Percentiles rank a stretch among this genome's conserved stretches.
These are phyloP conservation scores for Siniperca knerii DNA, from an alignment of 2,113 vertebrate species.

Conservation along the genomic window DNA sequence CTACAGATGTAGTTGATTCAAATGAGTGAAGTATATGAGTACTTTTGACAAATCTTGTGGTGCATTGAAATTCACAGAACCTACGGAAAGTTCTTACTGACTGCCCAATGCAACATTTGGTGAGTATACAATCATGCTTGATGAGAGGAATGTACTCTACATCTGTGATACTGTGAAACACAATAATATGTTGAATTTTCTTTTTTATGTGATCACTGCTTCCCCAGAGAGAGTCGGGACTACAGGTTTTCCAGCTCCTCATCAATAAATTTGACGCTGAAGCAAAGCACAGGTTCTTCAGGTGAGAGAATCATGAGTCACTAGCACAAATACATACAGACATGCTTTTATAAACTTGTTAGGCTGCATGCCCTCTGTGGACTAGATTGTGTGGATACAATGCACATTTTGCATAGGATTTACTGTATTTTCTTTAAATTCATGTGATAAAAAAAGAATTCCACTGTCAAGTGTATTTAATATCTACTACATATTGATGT, in stretches of 20 bases:
- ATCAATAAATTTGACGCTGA: conserved; percentile 91
- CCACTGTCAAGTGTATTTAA: background rate
- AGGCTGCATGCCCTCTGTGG: no score
- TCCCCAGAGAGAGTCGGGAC: conserved; percentile 88
- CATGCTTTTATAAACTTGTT: background rate
- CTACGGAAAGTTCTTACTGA: conserved; percentile 90
- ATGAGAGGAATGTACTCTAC: background rate
- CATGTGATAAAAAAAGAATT: background rate
- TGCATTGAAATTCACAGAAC: conserved; percentile 79
- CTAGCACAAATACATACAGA: background rate
- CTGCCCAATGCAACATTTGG: conserved; percentile 92
- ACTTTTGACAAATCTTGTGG: background rate
- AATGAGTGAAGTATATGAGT: background rate
- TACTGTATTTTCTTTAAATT: background rate
- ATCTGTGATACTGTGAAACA: background rate
- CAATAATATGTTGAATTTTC: background rate
- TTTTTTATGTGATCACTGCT: conserved; percentile 12
- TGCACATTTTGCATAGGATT: background rate
- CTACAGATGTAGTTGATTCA: background rate
- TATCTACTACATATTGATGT: background rate
- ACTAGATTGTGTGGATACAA: background rate
- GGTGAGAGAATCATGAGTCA: conserved; percentile 79
- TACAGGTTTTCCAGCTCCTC: conserved; percentile 90
- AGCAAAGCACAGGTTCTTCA: conserved; percentile 94
- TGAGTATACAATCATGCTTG: conserved; percentile 75